Base-by-base conservation (phyloP, 2,888 invertebrate species). In the Dione juno region DNA sequence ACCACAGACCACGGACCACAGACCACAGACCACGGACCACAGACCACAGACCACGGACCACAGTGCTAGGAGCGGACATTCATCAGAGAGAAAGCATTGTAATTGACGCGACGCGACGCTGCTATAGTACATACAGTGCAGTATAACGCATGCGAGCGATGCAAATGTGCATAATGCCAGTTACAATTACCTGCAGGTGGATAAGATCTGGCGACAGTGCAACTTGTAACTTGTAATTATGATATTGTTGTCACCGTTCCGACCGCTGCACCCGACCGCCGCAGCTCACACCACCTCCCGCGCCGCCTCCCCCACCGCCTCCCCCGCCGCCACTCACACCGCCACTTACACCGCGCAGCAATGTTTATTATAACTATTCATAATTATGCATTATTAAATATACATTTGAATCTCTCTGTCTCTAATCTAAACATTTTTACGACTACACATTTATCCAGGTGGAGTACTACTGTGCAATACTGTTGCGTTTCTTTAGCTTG, bases 231-330 rank as follows among this genome's bases (percentile, higher is more conserved):
- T 59, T 58, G 71, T 79, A 79, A 79, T 79, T 79, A 76, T 74
- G 70, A 76, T 76, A 77, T 77, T 72, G 77, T 76, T 78, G 78
- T 77, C 76, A 70, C 77, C 72, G 76, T 72, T 68, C 75, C 73
- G 65, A 65, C 66, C 74, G 71, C 72, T 63, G 70, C 63, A 67
- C 72, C 14, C 58, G 58, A 66, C n/a, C n/a, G n/a, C n/a, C n/a
- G n/a, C n/a, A n/a, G n/a, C n/a, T n/a, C n/a, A n/a, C n/a, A n/a
- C n/a, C n/a, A n/a, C n/a, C n/a, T n/a, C n/a, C n/a, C n/a, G n/a
- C n/a, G n/a, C n/a, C n/a, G n/a, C n/a, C n/a, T n/a, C n/a, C n/a
- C n/a, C n/a, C n/a, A n/a, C n/a, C n/a, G n/a, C n/a, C n/a, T n/a
- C n/a, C n/a, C n/a, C n/a, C n/a, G n/a, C 67, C 69, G 64, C 59